phyloP scores from a whole-genome alignment of 2,888 invertebrate genomes.

The Oxystoma pomonae region DNA sequence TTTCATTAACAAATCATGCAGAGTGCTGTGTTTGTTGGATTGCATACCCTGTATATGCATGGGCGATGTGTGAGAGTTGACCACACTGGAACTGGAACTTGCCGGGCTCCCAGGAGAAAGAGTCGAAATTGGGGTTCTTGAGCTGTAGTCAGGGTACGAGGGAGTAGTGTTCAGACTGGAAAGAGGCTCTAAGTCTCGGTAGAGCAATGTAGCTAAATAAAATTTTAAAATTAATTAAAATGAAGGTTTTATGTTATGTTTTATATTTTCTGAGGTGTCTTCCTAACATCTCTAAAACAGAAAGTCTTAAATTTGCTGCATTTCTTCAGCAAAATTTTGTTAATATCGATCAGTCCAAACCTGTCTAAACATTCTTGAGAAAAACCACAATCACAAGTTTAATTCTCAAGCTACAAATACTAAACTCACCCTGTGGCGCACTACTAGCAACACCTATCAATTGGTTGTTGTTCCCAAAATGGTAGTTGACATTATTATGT shows the following conservation, averaged over 20 bases:
- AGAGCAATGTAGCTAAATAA: constrained; percentile 25
- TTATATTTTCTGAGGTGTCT: no score
- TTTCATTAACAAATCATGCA: constrained; percentile 66
- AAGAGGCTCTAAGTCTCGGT: constrained; percentile 40
- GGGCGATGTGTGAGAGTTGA: constrained; percentile 50
- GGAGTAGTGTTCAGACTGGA: constrained; percentile 46
- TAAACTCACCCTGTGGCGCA: constrained; percentile 34
- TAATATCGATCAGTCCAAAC: no score
- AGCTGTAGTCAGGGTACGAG: constrained; percentile 43
- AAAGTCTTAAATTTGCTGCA: no score
- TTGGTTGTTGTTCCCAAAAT: constrained; percentile 35
- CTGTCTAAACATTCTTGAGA: no score
- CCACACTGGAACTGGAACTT: constrained; percentile 56
- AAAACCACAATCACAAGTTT: no score
- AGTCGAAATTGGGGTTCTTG: constrained; percentile 44
- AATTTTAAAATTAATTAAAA: neutral
- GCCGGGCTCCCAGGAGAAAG: constrained; percentile 67
- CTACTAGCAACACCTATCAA: constrained; percentile 35
- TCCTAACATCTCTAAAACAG: no score
- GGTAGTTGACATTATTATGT: constrained; percentile 30
- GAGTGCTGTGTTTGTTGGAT: constrained; percentile 51
- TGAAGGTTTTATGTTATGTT: no score
- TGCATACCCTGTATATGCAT: constrained; percentile 40
- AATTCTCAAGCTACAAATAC: neutral
- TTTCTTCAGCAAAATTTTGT: no score